Evolutionary conservation across 2,888 invertebrate genomes (phyloP), one percentile per base, ranked within the genome.

Genomic region (Teinopalpus imperialis): DNA sequence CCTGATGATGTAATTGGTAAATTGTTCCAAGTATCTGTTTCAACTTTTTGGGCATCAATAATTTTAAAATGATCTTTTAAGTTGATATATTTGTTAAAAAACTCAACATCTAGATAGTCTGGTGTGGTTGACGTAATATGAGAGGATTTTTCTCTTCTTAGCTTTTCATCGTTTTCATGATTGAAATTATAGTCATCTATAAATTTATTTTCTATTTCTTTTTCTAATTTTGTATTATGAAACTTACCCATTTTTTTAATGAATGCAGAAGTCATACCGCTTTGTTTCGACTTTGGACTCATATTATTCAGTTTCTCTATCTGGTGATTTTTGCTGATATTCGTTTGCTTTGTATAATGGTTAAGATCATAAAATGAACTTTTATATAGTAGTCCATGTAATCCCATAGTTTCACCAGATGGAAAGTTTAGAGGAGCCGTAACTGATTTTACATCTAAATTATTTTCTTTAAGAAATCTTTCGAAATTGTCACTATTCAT

Each of bases 401-500:
- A 1, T 9, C 9, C 20, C 4, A 44, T 5, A 7, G 21, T 21
- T n/a, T 34, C 21, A 1, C 13, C 10, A 10, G 27, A 34, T 10
- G 31, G 6, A 23, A 44, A 32, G 9, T 24, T 20, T 2, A 68
- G 42, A 1, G 81, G 74, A 0, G 66, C 50, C 0, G 74, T 81
- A 0, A 83, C 68, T 0, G 68, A 67, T 2, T 63, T 56, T 0
- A 82, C 73, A 16, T 79, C 81, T 14, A 83, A 49, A 0, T 63
- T 14, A 21, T 79, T 55, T 0, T 72, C 69, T 51, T 66, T 76
- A 0, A 83, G 61, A 50, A 83, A 83, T 1, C 60, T 67, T 1
- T 79, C 53, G 36, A 83, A 82, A 0, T 75, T 74, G 0, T 54
- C 27, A 1, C 51, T 53, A 4, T 52, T 57, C 83, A 82, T 83